Conservation (phyloP, 1,140 invertebrate genomes). For the Diorhabda sublineata region DNA sequence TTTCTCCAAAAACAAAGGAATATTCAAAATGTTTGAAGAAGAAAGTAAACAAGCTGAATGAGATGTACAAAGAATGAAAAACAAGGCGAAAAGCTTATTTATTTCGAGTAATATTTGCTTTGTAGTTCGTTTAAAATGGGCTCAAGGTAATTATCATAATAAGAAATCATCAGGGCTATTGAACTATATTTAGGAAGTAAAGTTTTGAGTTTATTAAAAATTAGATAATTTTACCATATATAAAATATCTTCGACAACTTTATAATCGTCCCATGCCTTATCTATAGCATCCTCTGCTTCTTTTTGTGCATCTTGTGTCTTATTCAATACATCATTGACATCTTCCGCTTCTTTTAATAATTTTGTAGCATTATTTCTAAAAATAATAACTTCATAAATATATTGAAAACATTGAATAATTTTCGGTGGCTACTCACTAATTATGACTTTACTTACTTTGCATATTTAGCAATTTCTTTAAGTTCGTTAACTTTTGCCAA, state of each 20-base stretch:
- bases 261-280: conserved; percentile 75
- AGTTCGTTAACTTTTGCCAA: conserved; percentile 68
- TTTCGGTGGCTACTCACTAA: background rate
- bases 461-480: conserved; percentile 69
- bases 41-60: too few species aligned
- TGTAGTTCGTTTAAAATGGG: too few species aligned
- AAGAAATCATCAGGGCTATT: too few species aligned
- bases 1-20: too few species aligned
- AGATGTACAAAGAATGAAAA: too few species aligned
- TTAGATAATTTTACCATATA: conserved; percentile 22
- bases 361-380: conserved; percentile 49
- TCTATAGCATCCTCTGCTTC: conserved; percentile 74
- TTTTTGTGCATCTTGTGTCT: conserved; percentile 72
- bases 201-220: too few species aligned
- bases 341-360: conserved; percentile 57
- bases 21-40: too few species aligned
- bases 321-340: conserved; percentile 56
- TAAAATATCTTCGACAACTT: conserved; percentile 70
- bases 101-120: too few species aligned
- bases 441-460: conserved; percentile 58
- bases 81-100: too few species aligned
- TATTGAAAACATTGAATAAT: background rate
- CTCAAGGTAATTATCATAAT: too few species aligned
- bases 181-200: too few species aligned
- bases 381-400: conserved; percentile 8